Evolutionary conservation across 2,888 invertebrate genomes (phyloP), one percentile per base, ranked within the genome.

Genomic region (Mimumesa dahlbomi): DNA sequence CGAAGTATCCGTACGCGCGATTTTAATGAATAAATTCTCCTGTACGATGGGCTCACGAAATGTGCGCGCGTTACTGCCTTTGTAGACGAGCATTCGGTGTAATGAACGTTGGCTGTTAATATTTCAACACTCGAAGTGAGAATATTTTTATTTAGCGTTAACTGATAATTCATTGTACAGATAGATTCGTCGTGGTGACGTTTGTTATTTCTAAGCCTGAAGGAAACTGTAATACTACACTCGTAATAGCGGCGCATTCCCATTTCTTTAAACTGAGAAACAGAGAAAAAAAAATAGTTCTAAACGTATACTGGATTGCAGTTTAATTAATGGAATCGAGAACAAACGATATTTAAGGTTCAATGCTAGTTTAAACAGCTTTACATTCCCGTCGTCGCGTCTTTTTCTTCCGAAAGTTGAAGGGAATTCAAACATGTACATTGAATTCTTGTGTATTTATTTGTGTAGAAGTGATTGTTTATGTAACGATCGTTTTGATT

Each of bases 1-100:
- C 82, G 11, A 83, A 82, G 65, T 82, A 75, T 62, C 71, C 77
- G 21, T 82, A 79, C 34, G 56, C 71, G 31, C 74, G 72, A 19
- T 77, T 70, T 5, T 75, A 71, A 71, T n/a, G 25, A 34, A 16
- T 49, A 22, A 49, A 11, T 9, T 42, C 9, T 21, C 43, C 38
- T 58, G 36, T 63, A 63, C 40, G n/a, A 57, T 38, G 43, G 53
- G 13, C 2, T 45, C 16, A n/a, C 6, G 29, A 25, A n/a, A 42
- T 45, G 18, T 56, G 34, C 45, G 38, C 19, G 25, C 7, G 25
- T 38, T 48, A 48, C 22, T 56, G 36, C 59, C 22, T 61, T 53
- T 45, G 9, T 50, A 45, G 34, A 22, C 56, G 48, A 42, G 9
- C 46, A 29, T 14, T 29, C 21, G 7, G 43, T 68, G 49, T 71